These are phyloP conservation scores for Cheirogaleus medius DNA, from an alignment of 2,113 vertebrate species.

Conservation along the genomic window DNA sequence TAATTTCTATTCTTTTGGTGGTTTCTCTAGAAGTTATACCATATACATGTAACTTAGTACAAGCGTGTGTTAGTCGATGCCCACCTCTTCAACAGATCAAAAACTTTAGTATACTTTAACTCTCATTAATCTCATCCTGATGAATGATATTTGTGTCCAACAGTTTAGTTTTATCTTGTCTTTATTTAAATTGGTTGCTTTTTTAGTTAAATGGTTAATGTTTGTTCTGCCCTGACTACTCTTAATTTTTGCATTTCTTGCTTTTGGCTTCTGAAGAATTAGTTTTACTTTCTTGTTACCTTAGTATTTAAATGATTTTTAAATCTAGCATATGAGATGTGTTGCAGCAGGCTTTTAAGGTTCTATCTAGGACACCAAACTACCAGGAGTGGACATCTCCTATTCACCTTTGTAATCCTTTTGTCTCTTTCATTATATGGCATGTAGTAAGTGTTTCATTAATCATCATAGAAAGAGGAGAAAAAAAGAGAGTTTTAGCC, in stretches of 20 bases:
- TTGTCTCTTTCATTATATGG: neutral
- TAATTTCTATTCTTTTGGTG: neutral
- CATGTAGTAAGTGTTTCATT: neutral
- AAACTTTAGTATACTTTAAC: neutral
- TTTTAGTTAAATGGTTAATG: neutral
- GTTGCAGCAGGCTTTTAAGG: neutral
- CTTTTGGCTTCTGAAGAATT: neutral
- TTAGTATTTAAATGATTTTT: neutral
- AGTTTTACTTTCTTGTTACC: neutral
- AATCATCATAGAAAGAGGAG: neutral
- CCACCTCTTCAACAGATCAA: neutral
- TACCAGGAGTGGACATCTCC: neutral
- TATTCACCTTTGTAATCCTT: neutral
- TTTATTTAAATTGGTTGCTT: neutral
- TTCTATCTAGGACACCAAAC: neutral
- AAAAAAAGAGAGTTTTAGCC: neutral
- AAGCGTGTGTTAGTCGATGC: neutral
- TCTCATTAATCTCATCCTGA: neutral
- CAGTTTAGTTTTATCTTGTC: neutral
- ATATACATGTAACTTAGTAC: neutral
- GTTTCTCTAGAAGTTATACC: neutral
- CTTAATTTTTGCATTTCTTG: neutral
- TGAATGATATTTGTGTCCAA: neutral
- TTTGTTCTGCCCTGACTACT: neutral
- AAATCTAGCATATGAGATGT: neutral